phyloP scores from a whole-genome alignment of 2,888 invertebrate genomes.

The Polietes domitor region DNA sequence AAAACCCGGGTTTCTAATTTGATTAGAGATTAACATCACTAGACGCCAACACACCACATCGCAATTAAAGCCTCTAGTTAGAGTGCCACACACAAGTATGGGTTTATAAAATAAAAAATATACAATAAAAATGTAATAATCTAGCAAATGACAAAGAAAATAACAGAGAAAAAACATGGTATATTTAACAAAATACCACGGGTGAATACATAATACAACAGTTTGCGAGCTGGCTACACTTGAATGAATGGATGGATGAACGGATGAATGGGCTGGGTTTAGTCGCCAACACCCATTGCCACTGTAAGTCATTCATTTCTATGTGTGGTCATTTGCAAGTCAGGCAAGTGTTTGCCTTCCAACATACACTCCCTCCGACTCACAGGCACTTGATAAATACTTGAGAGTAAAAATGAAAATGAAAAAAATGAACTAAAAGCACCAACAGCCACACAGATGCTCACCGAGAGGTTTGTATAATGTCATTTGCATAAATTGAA shows the following conservation, averaged over 20 bases:
- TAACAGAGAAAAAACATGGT: neutral
- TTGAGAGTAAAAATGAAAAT: conserved; percentile 7
- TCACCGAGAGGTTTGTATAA: conserved; percentile 17
- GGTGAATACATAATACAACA: neutral
- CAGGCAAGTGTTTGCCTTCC: conserved; percentile 15
- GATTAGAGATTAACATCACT: too few relatives aligned
- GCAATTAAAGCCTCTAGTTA: too few relatives aligned
- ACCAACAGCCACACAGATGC: neutral
- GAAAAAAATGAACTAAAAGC: neutral
- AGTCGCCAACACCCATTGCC: neutral
- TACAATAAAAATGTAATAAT: conserved; percentile 16
- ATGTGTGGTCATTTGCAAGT: conserved; percentile 15
- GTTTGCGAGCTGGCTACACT: neutral
- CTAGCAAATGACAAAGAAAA: neutral
- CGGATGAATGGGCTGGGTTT: neutral
- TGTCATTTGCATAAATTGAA: conserved; percentile 43
- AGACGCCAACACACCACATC: too few relatives aligned
- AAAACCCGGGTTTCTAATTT: too few relatives aligned
- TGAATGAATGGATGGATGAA: neutral
- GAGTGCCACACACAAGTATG: neutral
- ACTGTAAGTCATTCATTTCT: neutral
- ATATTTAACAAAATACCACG: conserved; percentile 10
- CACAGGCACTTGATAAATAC: conserved; percentile 14
- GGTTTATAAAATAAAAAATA: conserved; percentile 4
- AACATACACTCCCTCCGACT: too few relatives aligned